Conservation (phyloP, 2,888 invertebrate species). For the Lasioglossum marginatum region DNA sequence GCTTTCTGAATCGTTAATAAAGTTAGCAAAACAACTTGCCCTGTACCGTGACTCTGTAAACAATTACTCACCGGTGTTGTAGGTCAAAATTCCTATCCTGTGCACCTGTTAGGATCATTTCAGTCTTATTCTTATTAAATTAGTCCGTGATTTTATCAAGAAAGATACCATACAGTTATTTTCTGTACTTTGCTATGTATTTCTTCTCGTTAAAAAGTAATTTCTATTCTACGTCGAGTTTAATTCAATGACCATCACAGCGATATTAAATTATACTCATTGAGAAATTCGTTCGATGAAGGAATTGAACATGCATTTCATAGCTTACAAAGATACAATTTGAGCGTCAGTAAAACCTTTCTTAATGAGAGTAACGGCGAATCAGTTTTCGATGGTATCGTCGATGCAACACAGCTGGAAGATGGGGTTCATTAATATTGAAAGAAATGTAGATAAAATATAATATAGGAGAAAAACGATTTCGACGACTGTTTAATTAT, state of each 20-base stretch:
- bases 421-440: conserved; percentile 41
- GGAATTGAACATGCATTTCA: conserved; percentile 35
- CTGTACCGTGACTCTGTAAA: background rate
- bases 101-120: conserved; percentile 39
- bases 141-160: too few species aligned
- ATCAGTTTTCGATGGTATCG: background rate
- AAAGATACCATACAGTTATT: too few species aligned
- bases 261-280: background rate
- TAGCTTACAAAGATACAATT: conserved; percentile 20
- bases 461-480: background rate
- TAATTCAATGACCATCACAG: background rate
- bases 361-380: conserved; percentile 21
- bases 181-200: too few species aligned
- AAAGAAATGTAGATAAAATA: background rate
- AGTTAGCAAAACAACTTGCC: background rate
- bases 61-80: background rate
- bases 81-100: conserved; percentile 69
- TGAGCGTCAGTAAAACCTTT: conserved; percentile 10
- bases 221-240: background rate
- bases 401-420: background rate
- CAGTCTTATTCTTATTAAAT: background rate
- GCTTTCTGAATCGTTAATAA: background rate
- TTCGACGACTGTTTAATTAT: conserved; percentile 39
- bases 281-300: background rate
- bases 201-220: background rate